These are phyloP conservation scores for Ivindomyrus marchei DNA, from an alignment of 2,113 vertebrate genomes.

Conservation along the genomic window DNA sequence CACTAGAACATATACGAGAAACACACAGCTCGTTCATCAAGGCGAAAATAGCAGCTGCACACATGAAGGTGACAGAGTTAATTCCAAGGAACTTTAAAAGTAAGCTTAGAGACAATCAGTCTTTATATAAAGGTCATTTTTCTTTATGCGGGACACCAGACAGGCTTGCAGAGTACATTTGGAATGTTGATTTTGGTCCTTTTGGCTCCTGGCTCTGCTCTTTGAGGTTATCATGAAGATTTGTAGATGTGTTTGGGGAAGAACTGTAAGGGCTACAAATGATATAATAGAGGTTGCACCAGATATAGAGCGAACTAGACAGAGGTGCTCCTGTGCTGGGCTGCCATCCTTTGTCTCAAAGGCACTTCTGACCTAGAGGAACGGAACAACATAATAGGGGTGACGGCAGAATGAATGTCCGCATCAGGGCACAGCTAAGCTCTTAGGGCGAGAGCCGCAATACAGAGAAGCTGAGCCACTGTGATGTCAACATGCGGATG, in stretches of 20 bases:
- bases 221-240: not conserved
- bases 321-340: not conserved
- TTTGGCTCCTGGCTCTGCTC: not conserved
- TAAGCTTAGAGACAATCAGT: slow-evolving; percentile 23
- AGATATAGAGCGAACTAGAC: not conserved
- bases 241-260: not conserved
- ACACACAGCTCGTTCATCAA: slow-evolving; percentile 60
- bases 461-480: not conserved
- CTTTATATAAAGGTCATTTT: slow-evolving; percentile 9
- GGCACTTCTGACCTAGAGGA: not conserved
- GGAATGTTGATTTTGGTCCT: not conserved
- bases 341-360: not conserved
- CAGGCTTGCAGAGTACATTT: not conserved
- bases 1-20: slow-evolving; percentile 70
- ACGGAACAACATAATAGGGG: not conserved
- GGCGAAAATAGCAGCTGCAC: slow-evolving; percentile 52
- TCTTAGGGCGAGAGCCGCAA: not conserved
- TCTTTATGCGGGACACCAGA: not conserved
- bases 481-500: not conserved
- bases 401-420: not conserved
- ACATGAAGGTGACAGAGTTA: not conserved
- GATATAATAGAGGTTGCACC: not conserved
- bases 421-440: not conserved
- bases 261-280: not conserved
- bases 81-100: slow-evolving; percentile 25